phyloP scores from a whole-genome alignment of 1,140 invertebrate genomes.

The Cydia strobilella region DNA sequence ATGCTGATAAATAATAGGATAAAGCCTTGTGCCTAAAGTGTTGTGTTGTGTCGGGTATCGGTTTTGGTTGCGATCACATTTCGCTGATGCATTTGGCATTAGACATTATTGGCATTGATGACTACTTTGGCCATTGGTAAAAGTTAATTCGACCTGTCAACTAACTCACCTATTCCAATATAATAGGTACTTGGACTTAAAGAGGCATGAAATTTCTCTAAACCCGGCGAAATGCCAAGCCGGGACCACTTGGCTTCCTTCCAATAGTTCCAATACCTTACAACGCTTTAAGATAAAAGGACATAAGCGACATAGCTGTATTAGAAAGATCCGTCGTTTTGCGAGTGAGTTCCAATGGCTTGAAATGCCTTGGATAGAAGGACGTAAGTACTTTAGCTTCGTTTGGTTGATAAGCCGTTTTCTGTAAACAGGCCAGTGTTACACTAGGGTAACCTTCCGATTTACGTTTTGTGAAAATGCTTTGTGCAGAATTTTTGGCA shows the following conservation, averaged over 20 bases:
- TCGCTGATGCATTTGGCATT: too few species aligned
- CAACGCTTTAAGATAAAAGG: not conserved
- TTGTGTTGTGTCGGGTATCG: too few species aligned
- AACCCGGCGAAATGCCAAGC: not conserved
- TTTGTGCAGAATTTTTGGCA: slow-evolving; percentile 7
- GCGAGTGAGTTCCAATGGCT: not conserved
- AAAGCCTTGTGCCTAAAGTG: too few species aligned
- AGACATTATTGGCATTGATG: too few species aligned
- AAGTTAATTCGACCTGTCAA: slow-evolving; percentile 2
- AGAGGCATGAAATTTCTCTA: slow-evolving; percentile 3
- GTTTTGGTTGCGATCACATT: too few species aligned
- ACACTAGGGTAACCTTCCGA: not conserved
- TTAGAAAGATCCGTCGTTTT: not conserved
- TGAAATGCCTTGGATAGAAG: not conserved
- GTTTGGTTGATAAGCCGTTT: not conserved
- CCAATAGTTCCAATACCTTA: slow-evolving; percentile 4
- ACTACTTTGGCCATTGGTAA: not conserved
- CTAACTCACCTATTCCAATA: not conserved
- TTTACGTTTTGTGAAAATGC: not conserved
- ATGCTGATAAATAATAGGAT: too few species aligned
- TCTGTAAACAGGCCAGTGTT: not conserved
- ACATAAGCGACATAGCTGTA: not conserved
- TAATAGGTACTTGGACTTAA: not conserved
- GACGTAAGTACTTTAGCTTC: not conserved
- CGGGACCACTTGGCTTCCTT: slow-evolving; percentile 1